phyloP scores from a whole-genome alignment of 2,113 vertebrate species.

The Hoplias malabaricus region DNA sequence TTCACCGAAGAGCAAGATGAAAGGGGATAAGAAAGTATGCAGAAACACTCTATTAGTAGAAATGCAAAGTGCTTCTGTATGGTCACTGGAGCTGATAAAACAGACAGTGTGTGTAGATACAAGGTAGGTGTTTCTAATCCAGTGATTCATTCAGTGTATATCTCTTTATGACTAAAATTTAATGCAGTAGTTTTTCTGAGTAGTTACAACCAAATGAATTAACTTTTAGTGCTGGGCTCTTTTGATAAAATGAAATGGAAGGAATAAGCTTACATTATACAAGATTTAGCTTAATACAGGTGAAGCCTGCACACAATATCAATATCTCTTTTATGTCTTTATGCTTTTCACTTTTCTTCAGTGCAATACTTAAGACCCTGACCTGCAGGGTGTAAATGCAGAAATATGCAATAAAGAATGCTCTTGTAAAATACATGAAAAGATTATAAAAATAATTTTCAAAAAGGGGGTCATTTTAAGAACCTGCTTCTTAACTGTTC shows the following conservation, averaged over 20 bases:
- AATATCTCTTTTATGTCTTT: not conserved
- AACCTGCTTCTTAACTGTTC: slow-evolving; percentile 39
- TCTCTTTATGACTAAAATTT: not conserved
- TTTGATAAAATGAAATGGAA: slow-evolving; percentile 31
- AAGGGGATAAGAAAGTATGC: too few relatives aligned
- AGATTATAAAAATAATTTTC: not conserved
- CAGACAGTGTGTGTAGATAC: too few relatives aligned
- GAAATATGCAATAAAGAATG: slow-evolving; percentile 5
- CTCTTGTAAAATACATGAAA: not conserved
- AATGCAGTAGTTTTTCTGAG: slow-evolving; percentile 13
- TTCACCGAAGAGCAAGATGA: too few relatives aligned
- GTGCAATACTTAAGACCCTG: slow-evolving; percentile 14
- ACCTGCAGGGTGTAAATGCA: slow-evolving; percentile 40
- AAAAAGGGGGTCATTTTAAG: not conserved
- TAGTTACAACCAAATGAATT: slow-evolving; percentile 3
- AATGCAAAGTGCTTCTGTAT: too few relatives aligned
- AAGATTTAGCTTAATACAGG: slow-evolving; percentile 32
- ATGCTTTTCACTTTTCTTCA: not conserved
- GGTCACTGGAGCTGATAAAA: too few relatives aligned
- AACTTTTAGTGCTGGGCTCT: slow-evolving; percentile 61
- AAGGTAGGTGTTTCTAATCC: too few relatives aligned
- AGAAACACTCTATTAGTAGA: too few relatives aligned
- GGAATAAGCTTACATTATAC: not conserved
- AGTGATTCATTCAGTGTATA: too few relatives aligned
- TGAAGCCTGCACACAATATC: not conserved